Base-by-base conservation (phyloP, 53 echinoderm and acorn worm genomes). In the Patiria pectinifera region DNA sequence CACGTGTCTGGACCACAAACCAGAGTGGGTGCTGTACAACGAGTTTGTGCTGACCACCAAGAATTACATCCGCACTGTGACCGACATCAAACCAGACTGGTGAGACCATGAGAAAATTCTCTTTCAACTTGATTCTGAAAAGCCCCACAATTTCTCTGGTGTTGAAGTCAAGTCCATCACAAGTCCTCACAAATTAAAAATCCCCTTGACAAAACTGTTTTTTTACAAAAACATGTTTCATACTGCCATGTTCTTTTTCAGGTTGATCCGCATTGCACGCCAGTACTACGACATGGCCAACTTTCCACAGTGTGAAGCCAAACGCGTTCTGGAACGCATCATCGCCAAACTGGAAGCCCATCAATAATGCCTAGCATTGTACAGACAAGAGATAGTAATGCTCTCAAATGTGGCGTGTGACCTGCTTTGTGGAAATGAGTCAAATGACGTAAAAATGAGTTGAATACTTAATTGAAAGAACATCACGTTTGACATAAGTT, bases 41-140 rank as follows among this genome's bases (percentile, higher is more conserved):
- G 99, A 99, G 92, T 99, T 99, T 95, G 99, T 99, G 25, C 93
- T 99, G 85, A 99, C 99, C 49, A 99, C 99, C 70, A 99, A 99
- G 94, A 99, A 99, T 71, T 99, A 99, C 87, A 97, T 99, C 82
- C 92, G 99, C 14, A 99, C 99, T 19, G 99, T 99, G 23, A 99
- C 99, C 10, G 99, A 99, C 86, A 97, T 99, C 93, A 99, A 99
- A 80, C 89, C 99, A 44, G 99, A 99, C 92, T 99, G 99, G 99
- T 99, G 69, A 96, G 96, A 79, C 35, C 21, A 15, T 66, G 6
- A 16, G 3, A 60, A 12, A 8, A 60, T 60, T 2, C 12, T 60
- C 66, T 66, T 4, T 13, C 0, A 18, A 66, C 15, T 66, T 11
- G 14, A 11, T 66, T 66, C 19, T 66, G 66, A 66, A 66, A 66